Base-by-base conservation (phyloP, 1,140 invertebrate genomes). In the Philopotamus ludificatus region DNA sequence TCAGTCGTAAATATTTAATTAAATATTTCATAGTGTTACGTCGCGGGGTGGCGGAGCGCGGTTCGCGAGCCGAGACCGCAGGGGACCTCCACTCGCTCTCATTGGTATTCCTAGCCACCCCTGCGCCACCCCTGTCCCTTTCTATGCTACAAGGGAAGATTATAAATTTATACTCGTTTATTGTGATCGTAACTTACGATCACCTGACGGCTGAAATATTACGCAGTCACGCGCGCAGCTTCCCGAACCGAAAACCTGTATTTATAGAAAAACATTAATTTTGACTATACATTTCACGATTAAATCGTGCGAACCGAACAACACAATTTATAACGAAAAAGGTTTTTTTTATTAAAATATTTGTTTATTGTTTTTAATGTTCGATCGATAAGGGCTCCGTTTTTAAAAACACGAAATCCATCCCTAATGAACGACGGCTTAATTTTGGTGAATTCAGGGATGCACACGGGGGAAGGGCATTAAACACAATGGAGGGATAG, bases 1-100 rank as follows among this genome's bases (percentile, higher is more conserved):
- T 41, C 49, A 34, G 23, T 62, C 59, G 58, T 66, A 62, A 62
- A 66, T 62, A 62, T 62, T 66, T 66, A 62, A 66, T 66, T 66
- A 66, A 66, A 66, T 54, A 53, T 62, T 62, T 62, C 26, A 39
- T 51, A 51, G 28, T 18, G 47, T 28, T 16, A 53, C 20, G n/a
- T 23, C 16, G 4, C 20, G 44, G 21, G 51, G 61, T 25, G 8
- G 55, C 10, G 8, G 22, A 18, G 22, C 16, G 16, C 16, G 18
- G 34, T 9, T 42, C 12, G 28, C 44, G 18, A 47, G 18, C 44
- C 4, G 21, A 23, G 41, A 60, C 57, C 57, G 10, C 57, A 53
- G 54, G 39, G 42, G 57, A n/a, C 57, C 53, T 34, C 53, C 26
- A n/a, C 53, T 16, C 12, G 15, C 28, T 57, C 53, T 25, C 25